These are phyloP conservation scores for Todus mexicanus DNA, from an alignment of 2,797 vertebrate species.

Conservation along the genomic window DNA sequence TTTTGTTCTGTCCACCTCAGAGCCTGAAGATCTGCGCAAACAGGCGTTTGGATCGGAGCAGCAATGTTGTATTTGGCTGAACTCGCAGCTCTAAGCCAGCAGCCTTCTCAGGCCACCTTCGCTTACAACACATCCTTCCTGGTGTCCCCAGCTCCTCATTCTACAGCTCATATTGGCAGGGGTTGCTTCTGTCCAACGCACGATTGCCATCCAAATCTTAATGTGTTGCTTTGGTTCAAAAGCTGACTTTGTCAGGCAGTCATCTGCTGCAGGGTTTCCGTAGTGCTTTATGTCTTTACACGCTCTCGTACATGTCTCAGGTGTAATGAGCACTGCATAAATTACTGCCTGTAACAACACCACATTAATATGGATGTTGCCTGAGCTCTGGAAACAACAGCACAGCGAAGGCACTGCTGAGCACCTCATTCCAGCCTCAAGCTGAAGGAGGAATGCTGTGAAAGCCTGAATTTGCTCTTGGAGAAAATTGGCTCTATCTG, in stretches of 20 bases:
- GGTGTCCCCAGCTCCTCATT: background rate
- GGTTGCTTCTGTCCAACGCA: background rate
- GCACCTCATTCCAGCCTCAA: background rate
- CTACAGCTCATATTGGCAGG: background rate
- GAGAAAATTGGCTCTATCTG: background rate
- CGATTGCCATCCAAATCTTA: background rate
- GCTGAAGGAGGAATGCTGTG: background rate
- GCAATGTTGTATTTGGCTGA: background rate
- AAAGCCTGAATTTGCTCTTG: background rate
- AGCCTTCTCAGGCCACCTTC: background rate
- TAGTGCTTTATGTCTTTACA: background rate
- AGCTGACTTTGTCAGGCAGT: background rate
- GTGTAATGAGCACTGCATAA: constrained; percentile 37
- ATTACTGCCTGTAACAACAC: background rate
- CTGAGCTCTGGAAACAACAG: background rate
- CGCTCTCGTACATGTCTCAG: background rate
- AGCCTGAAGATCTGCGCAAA: background rate
- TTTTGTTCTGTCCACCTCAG: background rate
- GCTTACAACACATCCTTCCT: background rate
- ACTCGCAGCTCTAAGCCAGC: background rate
- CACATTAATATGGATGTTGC: constrained; percentile 20
- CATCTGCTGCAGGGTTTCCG: background rate
- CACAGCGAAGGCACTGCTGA: background rate
- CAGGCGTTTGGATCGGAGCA: background rate
- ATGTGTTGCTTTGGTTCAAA: background rate